Evolutionary conservation across 2,113 vertebrate genomes (phyloP), one percentile per base, ranked within the genome.

Genomic region (Ahaetulla prasina): DNA sequence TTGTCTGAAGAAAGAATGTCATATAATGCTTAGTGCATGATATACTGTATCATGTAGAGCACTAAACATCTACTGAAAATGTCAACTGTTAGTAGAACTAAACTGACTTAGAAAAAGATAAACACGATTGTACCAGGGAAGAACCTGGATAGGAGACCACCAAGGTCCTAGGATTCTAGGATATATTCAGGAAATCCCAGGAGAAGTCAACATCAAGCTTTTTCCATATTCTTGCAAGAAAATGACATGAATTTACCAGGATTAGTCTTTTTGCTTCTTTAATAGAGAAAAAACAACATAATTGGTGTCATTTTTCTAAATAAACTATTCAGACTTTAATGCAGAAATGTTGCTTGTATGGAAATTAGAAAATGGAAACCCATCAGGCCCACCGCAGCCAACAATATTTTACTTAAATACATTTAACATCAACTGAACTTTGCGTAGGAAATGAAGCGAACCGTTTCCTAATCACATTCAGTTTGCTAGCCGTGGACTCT

Each of bases 221-320:
- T 35, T 80, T 80, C 35, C 35, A 39, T 80, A 20, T 39, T 39
- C 68, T 39, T 39, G 68, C 68, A 80, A 80, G n/a, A 80, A 80
- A 80, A 80, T 80, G 35, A 20, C 68, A 39, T 20, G 68, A 80
- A 80, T 39, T 18, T 39, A 80, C 68, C 35, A 39, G n/a, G 35
- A 80, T 80, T 39, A 39, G 68, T 80, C 6, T 80, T 80, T 80
- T 22, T 80, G 35, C 35, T 30, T 80, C n/a, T 80, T 80, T 80
- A 74, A 80, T 80, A 80, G 39, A 80, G 68, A 80, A 80, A 80
- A 57, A 80, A 39, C 18, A 80, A 20, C 68, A 80, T 39, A 89
- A 1, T 95, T 92, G 89, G 25, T 93, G 84, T 53, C 84, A 35
- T 47, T 30, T 55, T 90, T 86, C 87, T 54, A 88, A 91, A 23